Percentiles rank a stretch among this genome's conserved stretches.
Evolutionary conservation across 2,797 vertebrate genomes (phyloP).

Genomic region (Euthynnus affinis): DNA sequence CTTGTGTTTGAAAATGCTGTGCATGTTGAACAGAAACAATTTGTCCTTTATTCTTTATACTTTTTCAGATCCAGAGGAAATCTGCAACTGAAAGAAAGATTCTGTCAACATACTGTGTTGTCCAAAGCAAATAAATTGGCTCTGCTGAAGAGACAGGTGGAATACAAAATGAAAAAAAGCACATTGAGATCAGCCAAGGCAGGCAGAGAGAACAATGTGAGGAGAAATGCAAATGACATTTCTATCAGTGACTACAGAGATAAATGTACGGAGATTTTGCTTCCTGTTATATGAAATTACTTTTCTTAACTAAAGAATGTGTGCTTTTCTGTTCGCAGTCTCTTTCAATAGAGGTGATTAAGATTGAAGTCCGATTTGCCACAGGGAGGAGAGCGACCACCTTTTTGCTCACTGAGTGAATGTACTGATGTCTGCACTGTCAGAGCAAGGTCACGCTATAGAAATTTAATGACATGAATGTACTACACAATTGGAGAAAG

Average conservation of each 20-base stretch:
- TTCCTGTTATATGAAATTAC: slow-evolving; percentile 48
- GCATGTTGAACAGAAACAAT: slow-evolving; percentile 27
- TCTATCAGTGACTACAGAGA: slow-evolving; percentile 42
- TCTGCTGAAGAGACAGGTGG: slow-evolving; percentile 56
- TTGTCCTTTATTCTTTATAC: slow-evolving; percentile 25
- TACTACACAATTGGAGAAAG: neutral
- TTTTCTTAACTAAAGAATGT: slow-evolving; percentile 54
- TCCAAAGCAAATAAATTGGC: slow-evolving; percentile 48
- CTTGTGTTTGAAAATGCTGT: neutral
- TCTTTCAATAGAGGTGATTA: slow-evolving; percentile 65
- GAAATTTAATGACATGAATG: neutral
- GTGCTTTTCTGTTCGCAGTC: slow-evolving; percentile 43
- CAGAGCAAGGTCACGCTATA: slow-evolving; percentile 53
- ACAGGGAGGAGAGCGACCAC: slow-evolving; percentile 11
- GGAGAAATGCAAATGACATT: slow-evolving; percentile 38
- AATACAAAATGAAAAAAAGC: slow-evolving; percentile 35
- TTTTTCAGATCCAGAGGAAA: slow-evolving; percentile 52
- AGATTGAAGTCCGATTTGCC: slow-evolving; percentile 58
- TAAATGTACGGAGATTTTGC: slow-evolving; percentile 18
- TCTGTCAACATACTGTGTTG: slow-evolving; percentile 45
- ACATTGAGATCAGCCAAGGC: slow-evolving; percentile 25
- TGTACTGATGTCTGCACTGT: slow-evolving; percentile 22
- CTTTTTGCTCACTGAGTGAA: slow-evolving; percentile 37
- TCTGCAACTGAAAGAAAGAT: slow-evolving; percentile 40
- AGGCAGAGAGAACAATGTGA: slow-evolving; percentile 20